These are phyloP conservation scores for Psophia crepitans DNA, from an alignment of 2,113 vertebrate species.

Conservation along the genomic window DNA sequence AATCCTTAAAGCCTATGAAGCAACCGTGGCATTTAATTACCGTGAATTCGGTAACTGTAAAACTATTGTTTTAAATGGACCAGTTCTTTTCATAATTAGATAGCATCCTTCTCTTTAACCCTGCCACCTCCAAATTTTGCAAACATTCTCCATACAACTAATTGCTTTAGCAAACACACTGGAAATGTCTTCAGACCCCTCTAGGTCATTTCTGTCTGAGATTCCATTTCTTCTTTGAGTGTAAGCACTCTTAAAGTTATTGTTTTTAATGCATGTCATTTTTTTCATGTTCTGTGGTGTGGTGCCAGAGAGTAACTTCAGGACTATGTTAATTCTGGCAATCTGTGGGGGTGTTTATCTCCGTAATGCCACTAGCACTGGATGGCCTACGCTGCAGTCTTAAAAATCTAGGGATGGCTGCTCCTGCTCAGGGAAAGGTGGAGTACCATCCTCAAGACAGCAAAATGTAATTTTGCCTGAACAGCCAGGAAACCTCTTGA, in stretches of 20 bases:
- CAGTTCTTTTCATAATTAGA: neutral
- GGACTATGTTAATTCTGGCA: neutral
- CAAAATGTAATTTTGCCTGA: neutral
- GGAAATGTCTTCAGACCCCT: neutral
- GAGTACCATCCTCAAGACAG: neutral
- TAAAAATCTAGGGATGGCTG: neutral
- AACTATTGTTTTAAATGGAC: neutral
- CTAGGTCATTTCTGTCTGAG: neutral
- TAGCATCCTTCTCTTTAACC: neutral
- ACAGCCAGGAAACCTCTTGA: neutral
- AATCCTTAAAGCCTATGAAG: constrained; percentile 56
- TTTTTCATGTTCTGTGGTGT: neutral
- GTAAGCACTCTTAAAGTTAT: neutral
- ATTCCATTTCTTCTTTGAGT: neutral
- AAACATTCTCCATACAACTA: neutral
- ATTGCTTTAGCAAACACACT: neutral
- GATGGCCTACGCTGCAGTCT: neutral
- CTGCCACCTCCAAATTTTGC: neutral
- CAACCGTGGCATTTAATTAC: constrained; percentile 40
- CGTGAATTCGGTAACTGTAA: constrained; percentile 17
- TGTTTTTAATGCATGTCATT: neutral
- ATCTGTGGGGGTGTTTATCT: neutral
- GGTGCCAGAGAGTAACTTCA: neutral
- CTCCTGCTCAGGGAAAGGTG: neutral
- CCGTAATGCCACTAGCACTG: neutral